These are phyloP conservation scores for Nannospalax galili DNA, from an alignment of 2,113 vertebrate species.

Conservation along the genomic window DNA sequence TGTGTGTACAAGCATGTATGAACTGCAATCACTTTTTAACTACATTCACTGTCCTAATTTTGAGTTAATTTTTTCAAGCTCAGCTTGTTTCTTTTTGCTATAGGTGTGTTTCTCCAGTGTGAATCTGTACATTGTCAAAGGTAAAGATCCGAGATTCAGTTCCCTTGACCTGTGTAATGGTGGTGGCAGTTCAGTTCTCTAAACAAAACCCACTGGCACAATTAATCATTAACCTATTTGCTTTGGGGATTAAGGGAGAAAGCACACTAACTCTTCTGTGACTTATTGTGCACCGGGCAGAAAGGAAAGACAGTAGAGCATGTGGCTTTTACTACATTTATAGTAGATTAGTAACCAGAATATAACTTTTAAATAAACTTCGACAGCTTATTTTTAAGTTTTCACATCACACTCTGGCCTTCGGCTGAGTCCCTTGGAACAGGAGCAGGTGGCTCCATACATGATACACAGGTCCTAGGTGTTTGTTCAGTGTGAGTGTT, in stretches of 20 bases:
- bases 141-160: not conserved
- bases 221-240: slow-evolving; percentile 73
- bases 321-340: not conserved
- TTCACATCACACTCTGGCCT: not conserved
- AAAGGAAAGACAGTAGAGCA: slow-evolving; percentile 10
- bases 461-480: fast-evolving
- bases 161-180: slow-evolving; percentile 19
- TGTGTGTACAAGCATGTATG: not conserved
- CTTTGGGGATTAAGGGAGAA: slow-evolving; percentile 45
- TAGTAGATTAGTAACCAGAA: not conserved
- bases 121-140: slow-evolving; percentile 8
- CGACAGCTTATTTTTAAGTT: not conserved
- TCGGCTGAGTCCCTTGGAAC: not conserved
- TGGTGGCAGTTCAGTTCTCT: slow-evolving; percentile 36
- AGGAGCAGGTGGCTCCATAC: not conserved
- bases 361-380: not conserved
- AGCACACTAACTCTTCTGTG: slow-evolving; percentile 56
- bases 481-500: not conserved
- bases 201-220: slow-evolving; percentile 24
- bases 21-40: not conserved
- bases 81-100: not conserved
- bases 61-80: slow-evolving; percentile 13
- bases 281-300: not conserved
- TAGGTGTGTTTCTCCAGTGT: not conserved
- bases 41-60: not conserved